Base-by-base conservation (phyloP, 2,797 vertebrate genomes). In the Pelobates cultripes region DNA sequence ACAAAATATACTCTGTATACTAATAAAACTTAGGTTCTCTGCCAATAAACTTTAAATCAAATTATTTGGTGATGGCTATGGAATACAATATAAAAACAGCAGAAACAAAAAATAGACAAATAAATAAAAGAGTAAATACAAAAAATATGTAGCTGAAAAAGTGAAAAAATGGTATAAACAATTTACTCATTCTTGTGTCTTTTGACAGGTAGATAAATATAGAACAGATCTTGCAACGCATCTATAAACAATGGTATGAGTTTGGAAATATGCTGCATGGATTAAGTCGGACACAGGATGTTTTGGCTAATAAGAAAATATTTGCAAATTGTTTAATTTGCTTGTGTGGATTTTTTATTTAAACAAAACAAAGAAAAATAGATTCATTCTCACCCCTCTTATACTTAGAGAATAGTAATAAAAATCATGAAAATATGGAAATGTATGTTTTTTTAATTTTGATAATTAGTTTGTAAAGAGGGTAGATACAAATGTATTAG, bases 21-120 rank as follows among this genome's bases (percentile, higher is more conserved):
- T 67, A 55, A 70, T 53, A 70, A n/a, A 53, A 75, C 57, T 43
- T 75, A 17, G 74, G 72, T 60, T 75, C 72, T 75, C 43, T 70
- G 64, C 60, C 79, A 70, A 53, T 70, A 64, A 60, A 75, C 73
- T 44, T 70, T 70, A 70, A 70, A 70, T 70, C 68, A 70, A 70
- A 81, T 51, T 45, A 51, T 47, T 64, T 70, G 68, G 68, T 41
- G 57, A 43, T 67, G 47, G 67, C 61, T 44, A 42, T 61, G 43
- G 44, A 72, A 63, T 28, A 2, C 60, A 51, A 3, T 40, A 41
- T 15, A 51, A 2, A 64, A 64, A 28, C 63, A 43, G 43, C 61
- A 64, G n/a, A 28, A 64, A 14, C 61, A 64, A 64, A 64, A 13
- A 61, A 5, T 28, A 64, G 14, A 64, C 5, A 17, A 64, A 28